Base-by-base conservation (phyloP, 2,113 vertebrate genomes). In the Strix aluco region DNA sequence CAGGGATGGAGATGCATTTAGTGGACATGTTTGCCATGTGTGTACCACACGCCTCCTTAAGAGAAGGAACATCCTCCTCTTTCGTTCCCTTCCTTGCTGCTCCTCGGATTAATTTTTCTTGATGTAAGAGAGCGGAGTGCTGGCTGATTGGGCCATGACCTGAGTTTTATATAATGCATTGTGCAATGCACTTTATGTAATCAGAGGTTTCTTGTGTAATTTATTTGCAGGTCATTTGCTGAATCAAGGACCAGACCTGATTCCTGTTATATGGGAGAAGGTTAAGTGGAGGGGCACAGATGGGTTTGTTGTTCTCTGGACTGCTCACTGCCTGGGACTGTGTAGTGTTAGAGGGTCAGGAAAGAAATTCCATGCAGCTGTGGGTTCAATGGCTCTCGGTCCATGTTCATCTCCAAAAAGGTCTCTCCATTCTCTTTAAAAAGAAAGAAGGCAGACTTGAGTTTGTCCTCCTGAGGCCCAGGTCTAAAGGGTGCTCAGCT, bases 171-270 rank as follows among this genome's bases (percentile, higher is more conserved):
- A 55, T 95, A 94, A 97, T 13, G 18, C 1, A 2, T 97, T 96
- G 93, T 82, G 86, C 91, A 97, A 97, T 30, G 44, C 6, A 6
- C 57, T 80, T 97, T 95, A 90, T 44, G 67, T 87, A 97, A 97
- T 83, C n/a, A 32, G 62, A 70, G 17, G 14, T 63, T 91, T 84
- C 51, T 97, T 97, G 82, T 69, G 82, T 91, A 97, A 97, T 73
- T 70, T 80, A 71, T 86, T 86, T 81, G 74, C 55, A 66, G 38
- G 34, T 27, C 71, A 73, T 77, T 87, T 34, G 61, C 38, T 0
- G 14, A 71, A 61, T 67, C 26, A 51, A 90, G 59, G 51, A 44
- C 38, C 49, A 84, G 55, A 44, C 25, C 27, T 20, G 40, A 17
- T 58, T 71, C 23, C 17, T 91, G 15, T 34, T 34, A 15, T 7